phyloP scores from a whole-genome alignment of 2,113 vertebrate species.

The Dolichallabes microphthalmus region DNA sequence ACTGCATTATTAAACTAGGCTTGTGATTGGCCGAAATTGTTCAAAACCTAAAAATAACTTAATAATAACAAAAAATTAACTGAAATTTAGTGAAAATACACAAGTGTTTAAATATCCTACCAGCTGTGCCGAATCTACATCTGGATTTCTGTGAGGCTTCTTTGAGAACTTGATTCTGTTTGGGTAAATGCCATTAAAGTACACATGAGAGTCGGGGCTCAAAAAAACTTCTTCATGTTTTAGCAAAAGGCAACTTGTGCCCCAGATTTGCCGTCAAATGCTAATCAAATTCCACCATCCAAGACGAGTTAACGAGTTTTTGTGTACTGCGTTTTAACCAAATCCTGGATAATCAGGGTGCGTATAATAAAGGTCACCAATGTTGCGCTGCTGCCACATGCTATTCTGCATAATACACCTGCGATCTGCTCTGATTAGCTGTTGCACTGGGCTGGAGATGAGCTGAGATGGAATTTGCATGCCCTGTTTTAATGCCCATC shows the following conservation, averaged over 20 bases:
- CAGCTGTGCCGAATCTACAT: not conserved
- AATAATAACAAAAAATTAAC: too few relatives aligned
- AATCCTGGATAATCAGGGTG: slow-evolving; percentile 19
- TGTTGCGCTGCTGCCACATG: not conserved
- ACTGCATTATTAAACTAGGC: not conserved
- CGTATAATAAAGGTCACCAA: not conserved
- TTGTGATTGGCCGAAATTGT: not conserved
- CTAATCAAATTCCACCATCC: not conserved
- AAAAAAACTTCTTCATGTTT: not conserved
- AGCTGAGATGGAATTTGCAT: slow-evolving; percentile 41
- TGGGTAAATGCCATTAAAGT: not conserved
- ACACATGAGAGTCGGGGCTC: not conserved
- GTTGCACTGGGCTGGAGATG: slow-evolving; percentile 30
- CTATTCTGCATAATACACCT: slow-evolving; percentile 34
- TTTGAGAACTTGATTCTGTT: not conserved
- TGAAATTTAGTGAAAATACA: not conserved
- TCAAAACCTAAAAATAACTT: not conserved
- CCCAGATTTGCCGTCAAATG: not conserved
- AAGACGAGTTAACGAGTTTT: not conserved
- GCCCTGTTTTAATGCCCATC: slow-evolving; percentile 30
- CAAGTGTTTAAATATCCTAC: not conserved
- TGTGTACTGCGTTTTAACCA: slow-evolving; percentile 10
- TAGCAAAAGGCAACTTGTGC: not conserved
- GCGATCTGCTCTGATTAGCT: slow-evolving; percentile 50
- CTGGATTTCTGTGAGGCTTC: not conserved